Conservation (phyloP, 2,888 invertebrate genomes). For the Oegoconia quadripuncta region DNA sequence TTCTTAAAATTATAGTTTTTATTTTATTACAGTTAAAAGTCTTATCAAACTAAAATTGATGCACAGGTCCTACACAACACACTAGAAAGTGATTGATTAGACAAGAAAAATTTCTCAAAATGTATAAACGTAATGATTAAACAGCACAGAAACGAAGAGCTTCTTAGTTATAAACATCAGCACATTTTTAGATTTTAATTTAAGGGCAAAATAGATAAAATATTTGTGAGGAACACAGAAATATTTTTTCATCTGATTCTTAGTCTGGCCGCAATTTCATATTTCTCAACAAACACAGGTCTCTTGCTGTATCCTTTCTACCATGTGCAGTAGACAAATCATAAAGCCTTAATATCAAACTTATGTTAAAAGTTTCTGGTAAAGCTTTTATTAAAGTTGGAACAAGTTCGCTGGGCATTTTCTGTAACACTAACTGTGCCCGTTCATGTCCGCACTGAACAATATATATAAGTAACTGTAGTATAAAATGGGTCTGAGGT, state of each 20-base stretch:
- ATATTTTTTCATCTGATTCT: conserved; percentile 13
- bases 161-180: too few relatives aligned
- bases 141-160: too few relatives aligned
- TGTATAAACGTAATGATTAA: neutral
- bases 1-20: too few relatives aligned
- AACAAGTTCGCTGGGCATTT: conserved; percentile 87
- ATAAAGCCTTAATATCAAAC: conserved; percentile 86
- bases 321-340: conserved; percentile 87
- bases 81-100: too few relatives aligned
- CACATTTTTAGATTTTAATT: too few relatives aligned
- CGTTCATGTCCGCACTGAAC: conserved; percentile 88
- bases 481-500: conserved; percentile 90
- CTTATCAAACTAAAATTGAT: too few relatives aligned
- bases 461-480: conserved; percentile 86
- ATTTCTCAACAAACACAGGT: conserved; percentile 91
- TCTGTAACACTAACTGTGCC: conserved; percentile 84
- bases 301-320: conserved; percentile 91
- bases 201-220: neutral
- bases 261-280: conserved; percentile 83
- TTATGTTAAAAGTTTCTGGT: conserved; percentile 87
- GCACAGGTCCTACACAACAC: too few relatives aligned
- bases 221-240: neutral
- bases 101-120: too few relatives aligned
- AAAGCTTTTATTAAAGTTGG: conserved; percentile 89
- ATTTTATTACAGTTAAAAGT: too few relatives aligned